Base-by-base conservation (phyloP, 2,113 vertebrate species). In the Etheostoma spectabile region DNA sequence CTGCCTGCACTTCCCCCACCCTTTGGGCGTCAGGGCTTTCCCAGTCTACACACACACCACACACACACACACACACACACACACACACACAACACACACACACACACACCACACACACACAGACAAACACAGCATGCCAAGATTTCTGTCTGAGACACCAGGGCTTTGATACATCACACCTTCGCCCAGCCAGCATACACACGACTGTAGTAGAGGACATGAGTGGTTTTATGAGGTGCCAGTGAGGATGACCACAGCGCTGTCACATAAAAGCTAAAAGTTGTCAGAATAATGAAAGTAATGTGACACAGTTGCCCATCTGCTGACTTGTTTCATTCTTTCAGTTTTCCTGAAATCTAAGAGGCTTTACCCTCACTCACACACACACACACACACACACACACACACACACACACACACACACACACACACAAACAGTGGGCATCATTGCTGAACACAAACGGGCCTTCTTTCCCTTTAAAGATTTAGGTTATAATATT, bases 1-100 rank as follows among this genome's bases (percentile, higher is more conserved):
- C 94, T 94, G 95, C 96, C 90, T 84, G 85, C 89, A 82, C 90
- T 67, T 85, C 88, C 84, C 91, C 88, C 87, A 79, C 84, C 86
- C 79, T 76, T 80, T 80, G 79, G 83, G 85, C 77, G 63, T 87
- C 89, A 79, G 88, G 83, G 90, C 90, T 88, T 82, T 84, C 67
- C 74, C 46, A 35, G 73, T 96, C 94, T 82, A 60, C 79, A 82
- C 83, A 83, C n/a, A n/a, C n/a, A 13, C 49, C 59, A 48, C 33
- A 60, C 55, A 60, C 56, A 61, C 56, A 76, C 74, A 62, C 60
- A 77, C 64, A 48, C 60, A 77, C 79, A 74, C 75, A 62, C 46
- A 55, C 56, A 55, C 57, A 33, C 57, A n/a, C 69, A 52, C 55
- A 33, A 33, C 69, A 45, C 68, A 75, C 55, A 46, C 61, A 73